Conservation (phyloP, 2,113 vertebrate species). For the Sprattus sprattus region DNA sequence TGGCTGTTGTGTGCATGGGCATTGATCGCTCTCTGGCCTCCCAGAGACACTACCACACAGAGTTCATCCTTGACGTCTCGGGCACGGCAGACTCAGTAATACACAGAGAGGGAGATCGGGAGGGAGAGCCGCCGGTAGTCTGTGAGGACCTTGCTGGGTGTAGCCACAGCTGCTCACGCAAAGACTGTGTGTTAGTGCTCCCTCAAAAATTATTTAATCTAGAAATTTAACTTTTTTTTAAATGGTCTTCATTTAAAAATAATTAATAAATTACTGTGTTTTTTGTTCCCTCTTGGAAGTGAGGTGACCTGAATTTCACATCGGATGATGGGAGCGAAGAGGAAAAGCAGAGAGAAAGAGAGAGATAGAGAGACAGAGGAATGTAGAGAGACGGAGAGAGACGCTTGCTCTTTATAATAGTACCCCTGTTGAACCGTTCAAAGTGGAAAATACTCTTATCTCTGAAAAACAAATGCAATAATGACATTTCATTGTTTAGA, state of each 20-base stretch:
- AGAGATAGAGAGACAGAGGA: neutral
- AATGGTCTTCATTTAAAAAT: neutral
- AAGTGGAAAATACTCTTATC: neutral
- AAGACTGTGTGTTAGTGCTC: too few relatives aligned
- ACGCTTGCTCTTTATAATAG: neutral
- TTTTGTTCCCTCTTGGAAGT: neutral
- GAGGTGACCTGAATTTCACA: slow-evolving; percentile 1
- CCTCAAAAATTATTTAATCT: too few relatives aligned
- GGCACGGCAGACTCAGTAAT: neutral
- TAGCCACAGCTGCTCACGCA: too few relatives aligned
- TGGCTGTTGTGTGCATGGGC: slow-evolving; percentile 11
- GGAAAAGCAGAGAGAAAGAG: neutral
- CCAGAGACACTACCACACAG: slow-evolving; percentile 29
- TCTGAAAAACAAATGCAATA: neutral
- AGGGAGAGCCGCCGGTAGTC: neutral
- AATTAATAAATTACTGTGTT: neutral
- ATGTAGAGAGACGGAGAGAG: neutral
- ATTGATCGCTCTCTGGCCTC: slow-evolving; percentile 22
- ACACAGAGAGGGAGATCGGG: neutral
- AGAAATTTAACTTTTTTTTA: too few relatives aligned
- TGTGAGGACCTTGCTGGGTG: too few relatives aligned
- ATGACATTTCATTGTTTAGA: slow-evolving; percentile 1
- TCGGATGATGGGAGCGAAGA: neutral
- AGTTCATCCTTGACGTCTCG: slow-evolving; percentile 27
- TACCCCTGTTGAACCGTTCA: neutral